phyloP scores from a whole-genome alignment of 2,888 invertebrate species.

The Drosophila pseudotalamancana region DNA sequence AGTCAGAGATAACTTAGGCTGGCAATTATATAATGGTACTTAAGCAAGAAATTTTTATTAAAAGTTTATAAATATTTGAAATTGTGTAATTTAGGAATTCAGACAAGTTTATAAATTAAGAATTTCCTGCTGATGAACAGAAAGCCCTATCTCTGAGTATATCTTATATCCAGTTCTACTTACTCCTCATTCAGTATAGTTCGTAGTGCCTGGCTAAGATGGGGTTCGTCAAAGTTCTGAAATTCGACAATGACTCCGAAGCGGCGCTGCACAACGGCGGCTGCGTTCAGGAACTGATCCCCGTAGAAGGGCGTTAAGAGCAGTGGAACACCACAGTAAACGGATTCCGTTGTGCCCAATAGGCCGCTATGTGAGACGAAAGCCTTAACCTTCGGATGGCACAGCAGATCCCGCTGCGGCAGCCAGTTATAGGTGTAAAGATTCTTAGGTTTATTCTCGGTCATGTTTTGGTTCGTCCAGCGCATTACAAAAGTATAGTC shows the following conservation, averaged over 20 bases:
- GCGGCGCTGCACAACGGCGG: slow-evolving; percentile 85
- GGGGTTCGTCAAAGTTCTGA: slow-evolving; percentile 84
- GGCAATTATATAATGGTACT: too few species aligned
- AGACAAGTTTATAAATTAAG: too few species aligned
- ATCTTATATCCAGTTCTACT: neutral
- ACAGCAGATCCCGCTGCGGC: slow-evolving; percentile 89
- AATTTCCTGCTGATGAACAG: too few species aligned
- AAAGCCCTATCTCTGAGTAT: neutral
- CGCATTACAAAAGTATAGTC: slow-evolving; percentile 88
- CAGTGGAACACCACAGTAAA: slow-evolving; percentile 87
- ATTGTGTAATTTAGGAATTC: too few species aligned
- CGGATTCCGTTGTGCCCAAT: slow-evolving; percentile 88
- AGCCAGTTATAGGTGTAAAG: slow-evolving; percentile 88
- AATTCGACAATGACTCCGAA: slow-evolving; percentile 85
- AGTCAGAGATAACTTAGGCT: too few species aligned
- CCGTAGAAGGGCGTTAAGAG: slow-evolving; percentile 88
- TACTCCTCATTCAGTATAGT: slow-evolving; percentile 75
- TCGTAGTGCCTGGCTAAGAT: slow-evolving; percentile 84
- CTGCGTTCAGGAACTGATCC: slow-evolving; percentile 87
- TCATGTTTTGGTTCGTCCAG: slow-evolving; percentile 86
- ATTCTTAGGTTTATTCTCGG: slow-evolving; percentile 86
- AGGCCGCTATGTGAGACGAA: slow-evolving; percentile 90
- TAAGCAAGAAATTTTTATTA: neutral
- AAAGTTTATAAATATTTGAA: neutral
- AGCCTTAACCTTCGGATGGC: slow-evolving; percentile 88